Evolutionary conservation across 2,888 invertebrate genomes (phyloP).

Genomic region (Callimorpha dominula): DNA sequence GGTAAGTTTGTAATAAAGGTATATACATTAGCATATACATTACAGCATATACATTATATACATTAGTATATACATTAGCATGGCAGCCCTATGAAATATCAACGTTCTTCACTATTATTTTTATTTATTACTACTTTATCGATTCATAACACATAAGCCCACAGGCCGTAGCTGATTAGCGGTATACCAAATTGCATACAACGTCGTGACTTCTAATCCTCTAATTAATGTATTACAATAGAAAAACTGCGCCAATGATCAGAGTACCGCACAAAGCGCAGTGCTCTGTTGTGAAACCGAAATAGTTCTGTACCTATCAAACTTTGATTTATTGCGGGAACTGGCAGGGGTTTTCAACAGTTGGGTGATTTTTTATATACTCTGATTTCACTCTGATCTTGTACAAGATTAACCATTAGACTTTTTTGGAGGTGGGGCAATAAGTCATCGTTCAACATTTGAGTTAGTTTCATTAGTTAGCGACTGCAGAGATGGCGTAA

Average conservation of each 20-base stretch:
- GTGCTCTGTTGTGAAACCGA: constrained; percentile 24
- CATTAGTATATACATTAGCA: too few species aligned
- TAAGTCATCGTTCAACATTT: not conserved
- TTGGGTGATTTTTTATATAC: constrained; percentile 9
- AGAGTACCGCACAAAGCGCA: constrained; percentile 20
- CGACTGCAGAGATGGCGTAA: not conserved
- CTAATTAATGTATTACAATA: constrained; percentile 44
- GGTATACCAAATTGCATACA: not conserved
- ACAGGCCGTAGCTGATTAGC: not conserved
- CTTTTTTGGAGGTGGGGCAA: not conserved
- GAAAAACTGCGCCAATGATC: constrained; percentile 29
- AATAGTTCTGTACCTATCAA: constrained; percentile 32
- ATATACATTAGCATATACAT: too few species aligned
- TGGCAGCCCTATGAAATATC: not conserved
- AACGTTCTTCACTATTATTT: not conserved
- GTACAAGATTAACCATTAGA: too few species aligned
- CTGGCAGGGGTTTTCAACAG: constrained; percentile 38
- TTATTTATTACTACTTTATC: not conserved
- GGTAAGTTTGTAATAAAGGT: too few species aligned
- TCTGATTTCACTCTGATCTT: too few species aligned
- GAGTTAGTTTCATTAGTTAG: not conserved
- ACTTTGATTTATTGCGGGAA: constrained; percentile 51
- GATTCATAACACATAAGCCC: not conserved
- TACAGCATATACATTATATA: too few species aligned
- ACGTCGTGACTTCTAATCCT: constrained; percentile 16